Percentiles rank a stretch among this genome's conserved stretches.
Evolutionary conservation across 2,888 invertebrate genomes (phyloP).

Genomic region (Pollenia griseotomentosa): DNA sequence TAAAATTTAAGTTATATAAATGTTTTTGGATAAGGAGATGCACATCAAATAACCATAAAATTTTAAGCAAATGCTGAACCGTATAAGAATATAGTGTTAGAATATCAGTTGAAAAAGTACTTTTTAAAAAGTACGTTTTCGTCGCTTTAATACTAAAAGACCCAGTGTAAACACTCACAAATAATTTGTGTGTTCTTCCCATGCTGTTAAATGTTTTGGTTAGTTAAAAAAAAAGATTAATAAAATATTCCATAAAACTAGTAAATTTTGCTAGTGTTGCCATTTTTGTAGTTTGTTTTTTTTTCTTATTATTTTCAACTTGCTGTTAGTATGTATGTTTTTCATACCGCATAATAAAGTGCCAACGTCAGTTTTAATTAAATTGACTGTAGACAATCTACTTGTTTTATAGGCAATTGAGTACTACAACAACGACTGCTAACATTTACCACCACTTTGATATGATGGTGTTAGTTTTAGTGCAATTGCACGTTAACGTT

Average conservation of each 20-base stretch:
- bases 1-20: too few relatives aligned
- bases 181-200: slow-evolving; percentile 3
- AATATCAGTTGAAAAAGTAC: too few relatives aligned
- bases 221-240: slow-evolving; percentile 21
- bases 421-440: background rate
- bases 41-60: too few relatives aligned
- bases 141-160: background rate
- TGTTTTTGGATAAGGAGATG: too few relatives aligned
- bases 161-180: background rate
- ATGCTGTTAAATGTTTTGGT: slow-evolving; percentile 52
- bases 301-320: background rate
- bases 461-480: background rate
- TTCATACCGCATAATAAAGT: slow-evolving; percentile 63
- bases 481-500: too few relatives aligned
- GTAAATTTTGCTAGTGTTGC: slow-evolving; percentile 23
- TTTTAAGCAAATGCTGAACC: too few relatives aligned
- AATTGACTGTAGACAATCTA: slow-evolving; percentile 65
- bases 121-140: too few relatives aligned
- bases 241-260: slow-evolving; percentile 9
- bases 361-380: slow-evolving; percentile 71
- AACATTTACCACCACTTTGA: background rate
- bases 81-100: too few relatives aligned
- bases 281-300: background rate
- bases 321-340: slow-evolving; percentile 22
- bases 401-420: slow-evolving; percentile 59